Evolutionary conservation across 2,113 vertebrate species (phyloP).

Genomic region (Corythornis vintsioides): DNA sequence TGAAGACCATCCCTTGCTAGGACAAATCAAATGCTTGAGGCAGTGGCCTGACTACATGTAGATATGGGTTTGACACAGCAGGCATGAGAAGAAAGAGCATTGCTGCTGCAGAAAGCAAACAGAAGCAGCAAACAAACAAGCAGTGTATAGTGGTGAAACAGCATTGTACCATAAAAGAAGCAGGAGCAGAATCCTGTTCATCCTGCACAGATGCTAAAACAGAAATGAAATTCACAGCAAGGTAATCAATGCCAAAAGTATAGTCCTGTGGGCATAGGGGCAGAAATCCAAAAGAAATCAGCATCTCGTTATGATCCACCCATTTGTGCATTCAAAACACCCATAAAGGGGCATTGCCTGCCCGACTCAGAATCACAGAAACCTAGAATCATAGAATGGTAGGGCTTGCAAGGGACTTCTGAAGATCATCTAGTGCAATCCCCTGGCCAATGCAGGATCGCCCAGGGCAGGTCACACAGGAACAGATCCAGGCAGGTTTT

Average conservation of each 20-base stretch:
- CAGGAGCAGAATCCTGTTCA: background rate
- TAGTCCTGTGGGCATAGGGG: constrained; percentile 19
- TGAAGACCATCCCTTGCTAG: background rate
- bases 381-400: no score
- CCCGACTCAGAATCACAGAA: background rate
- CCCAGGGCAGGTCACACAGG: no score
- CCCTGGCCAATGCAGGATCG: no score
- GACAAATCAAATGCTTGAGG: constrained; percentile 9
- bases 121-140: background rate
- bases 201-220: constrained; percentile 37
- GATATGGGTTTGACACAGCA: background rate
- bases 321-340: background rate
- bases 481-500: no score
- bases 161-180: background rate
- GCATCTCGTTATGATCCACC: background rate
- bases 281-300: constrained; percentile 43
- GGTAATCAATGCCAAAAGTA: constrained; percentile 25
- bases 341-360: background rate
- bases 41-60: background rate
- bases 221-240: constrained; percentile 36
- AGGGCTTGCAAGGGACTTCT: no score
- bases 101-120: background rate
- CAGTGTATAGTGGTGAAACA: background rate
- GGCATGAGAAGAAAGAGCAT: background rate
- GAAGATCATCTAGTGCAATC: no score